Base-by-base conservation (phyloP, 1,140 invertebrate species). In the Xylocopa sonorina region DNA sequence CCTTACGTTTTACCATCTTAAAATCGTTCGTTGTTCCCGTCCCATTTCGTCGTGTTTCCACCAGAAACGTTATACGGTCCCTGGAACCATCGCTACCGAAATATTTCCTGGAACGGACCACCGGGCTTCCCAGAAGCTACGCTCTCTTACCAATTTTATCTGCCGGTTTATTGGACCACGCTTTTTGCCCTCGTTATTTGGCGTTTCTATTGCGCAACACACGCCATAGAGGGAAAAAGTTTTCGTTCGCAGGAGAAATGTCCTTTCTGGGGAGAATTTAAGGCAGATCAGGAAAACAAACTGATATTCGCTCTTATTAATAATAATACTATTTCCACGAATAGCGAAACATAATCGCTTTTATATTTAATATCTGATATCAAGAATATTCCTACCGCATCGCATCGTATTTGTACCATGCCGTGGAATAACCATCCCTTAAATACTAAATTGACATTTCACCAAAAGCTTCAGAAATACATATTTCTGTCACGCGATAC, bases 131-230 rank as follows among this genome's bases (percentile, higher is more conserved):
- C 53, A 5, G 10, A 9, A n/a, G 27, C 57, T 48, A 68, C 38
- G 7, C 16, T 38, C 53, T 48, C 55, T 3, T 24, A 38, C 29
- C 63, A 77, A 77, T 77, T 77, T 69, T 48, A 46, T 69, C 41
- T 6, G 16, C n/a, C 29, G 51, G 18, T 58, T 69, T 68, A 58
- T 77, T 29, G 43, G 46, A 18, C 43, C 24, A 21, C 6, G 41
- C 5, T 27, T 43, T 60, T 69, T 24, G 6, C 24, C 53, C 21
- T n/a, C 7, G 41, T 57, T 48, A 57, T 43, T 76, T 38, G 16
- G 38, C 21, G 55, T 24, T n/a, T 24, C 43, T n/a, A 27, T 55
- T 43, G 34, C 16, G 3, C 14, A 24, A 32, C 27, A 16, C n/a
- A n/a, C n/a, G n/a, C 1, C 5, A n/a, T 16, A 3, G 21, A n/a